Conservation (phyloP, 2,797 vertebrate species). For the Natrix natrix region DNA sequence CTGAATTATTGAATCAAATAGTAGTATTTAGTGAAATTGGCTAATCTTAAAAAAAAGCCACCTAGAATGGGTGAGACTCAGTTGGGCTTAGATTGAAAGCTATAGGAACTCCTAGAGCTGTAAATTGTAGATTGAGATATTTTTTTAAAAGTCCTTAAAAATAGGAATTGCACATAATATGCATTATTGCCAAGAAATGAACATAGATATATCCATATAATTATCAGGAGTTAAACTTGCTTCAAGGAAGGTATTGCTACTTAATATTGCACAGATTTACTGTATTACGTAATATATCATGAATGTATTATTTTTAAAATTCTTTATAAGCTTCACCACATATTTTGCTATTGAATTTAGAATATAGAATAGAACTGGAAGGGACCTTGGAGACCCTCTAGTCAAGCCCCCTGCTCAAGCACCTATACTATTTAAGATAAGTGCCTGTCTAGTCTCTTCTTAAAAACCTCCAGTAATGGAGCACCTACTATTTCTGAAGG, state of each 20-base stretch:
- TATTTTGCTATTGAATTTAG: neutral
- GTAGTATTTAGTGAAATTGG: neutral
- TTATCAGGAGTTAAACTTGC: neutral
- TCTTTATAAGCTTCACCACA: neutral
- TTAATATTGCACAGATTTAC: neutral
- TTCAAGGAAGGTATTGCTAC: neutral
- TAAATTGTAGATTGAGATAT: neutral
- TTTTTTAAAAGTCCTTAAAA: neutral
- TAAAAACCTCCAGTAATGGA: no score
- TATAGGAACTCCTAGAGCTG: neutral
- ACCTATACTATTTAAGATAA: no score
- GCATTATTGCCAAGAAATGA: neutral
- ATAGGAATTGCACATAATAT: neutral
- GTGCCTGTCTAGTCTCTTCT: no score
- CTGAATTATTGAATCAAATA: neutral
- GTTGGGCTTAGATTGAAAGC: neutral
- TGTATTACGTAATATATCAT: neutral
- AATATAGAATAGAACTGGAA: no score
- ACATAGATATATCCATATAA: neutral
- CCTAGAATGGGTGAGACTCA: neutral
- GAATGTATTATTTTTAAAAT: neutral
- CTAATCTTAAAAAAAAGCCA: neutral
- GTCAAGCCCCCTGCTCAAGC: no score
- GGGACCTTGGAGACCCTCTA: no score
- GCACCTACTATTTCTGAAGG: no score